Base-by-base conservation (phyloP, 2,888 invertebrate genomes). In the Buathra laborator region DNA sequence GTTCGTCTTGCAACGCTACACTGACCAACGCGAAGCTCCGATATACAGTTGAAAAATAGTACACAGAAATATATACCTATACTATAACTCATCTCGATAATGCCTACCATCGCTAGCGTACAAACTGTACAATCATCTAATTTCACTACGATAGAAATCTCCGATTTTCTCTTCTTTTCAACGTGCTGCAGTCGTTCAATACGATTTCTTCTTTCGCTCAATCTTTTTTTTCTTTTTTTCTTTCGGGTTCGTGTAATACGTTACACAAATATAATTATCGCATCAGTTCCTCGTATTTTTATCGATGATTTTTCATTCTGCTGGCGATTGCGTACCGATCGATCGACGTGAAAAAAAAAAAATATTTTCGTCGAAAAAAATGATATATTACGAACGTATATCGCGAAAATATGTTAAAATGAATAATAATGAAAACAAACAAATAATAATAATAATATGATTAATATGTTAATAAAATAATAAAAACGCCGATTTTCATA, bases 121-220 rank as follows among this genome's bases (percentile, higher is more conserved):
- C 66, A 75, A 82, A 85, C 66, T 78, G 78, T 56, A 85, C 74
- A 79, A 85, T 85, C 84, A 85, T 85, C 81, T 67, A 76, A 85
- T 85, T 75, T 81, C 71, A 70, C 37, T 85, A 48, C 32, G 6
- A 74, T 84, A 85, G 85, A 85, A 85, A 85, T 85, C 85, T 79
- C 66, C 37, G 48, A 76, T 82, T 85, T 85, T 85, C 82, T 71
- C 85, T 82, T 85, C 75, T 62, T 76, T 76, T 70, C 71, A 59
- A 79, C 62, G 76, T 62, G 56, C 66, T 59, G 66, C 66, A 59
- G 56, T 72, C 59, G 72, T 43, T 44, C 43, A 67, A 71, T 70
- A 72, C 71, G 80, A 81, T 84, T 84, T 81, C 78, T 84, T 78
- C 46, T 75, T 24, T 68, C 19, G 14, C 43, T 68, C 43, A 24